Base-by-base conservation (phyloP, 2,888 invertebrate species). In the Apoda limacodes region DNA sequence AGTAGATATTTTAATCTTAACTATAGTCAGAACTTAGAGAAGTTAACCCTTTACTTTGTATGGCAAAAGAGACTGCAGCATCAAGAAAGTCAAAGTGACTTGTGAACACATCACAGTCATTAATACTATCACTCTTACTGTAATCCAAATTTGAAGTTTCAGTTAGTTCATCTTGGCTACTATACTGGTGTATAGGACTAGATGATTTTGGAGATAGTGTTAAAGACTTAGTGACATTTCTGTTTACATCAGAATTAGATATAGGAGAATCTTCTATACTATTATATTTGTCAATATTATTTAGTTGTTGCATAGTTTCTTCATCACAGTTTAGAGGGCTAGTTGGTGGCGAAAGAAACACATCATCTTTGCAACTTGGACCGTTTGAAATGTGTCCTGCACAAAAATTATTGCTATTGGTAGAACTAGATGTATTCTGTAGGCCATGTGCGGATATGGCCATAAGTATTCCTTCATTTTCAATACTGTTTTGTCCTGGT, bases 61-160 rank as follows among this genome's bases (percentile, higher is more conserved):
- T 89, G 17, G 89, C 89, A 49, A 85, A 87, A 23, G 86, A 82
- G n/a, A 89, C 87, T n/a, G 89, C 89, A 28, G 86, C 82, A 65
- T 88, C 87, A 42, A 89, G 63, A 51, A 89, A 86, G 50, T 88
- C 86, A 56, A 64, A 75, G 41, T 76, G 66, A 50, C 52, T 55
- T 9, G 43, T 45, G 9, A 45, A 39, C 32, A 48, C 46, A 28
- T 52, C 46, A 45, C 52, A 56, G n/a, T 55, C 56, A 39, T 47
- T 43, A 26, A 52, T 52, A 6, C 54, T 52, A 39, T 47, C 42
- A 26, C 52, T 52, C 6, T 54, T 52, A 30, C 55, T 48, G 46
- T 46, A 53, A 10, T 52, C 55, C 40, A 45, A 45, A 35, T 44
- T 48, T 7, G 50, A 45, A 26, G 46, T 45, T 39, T 55, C 57